Conservation (phyloP, 2,113 vertebrate genomes). For the Brachirus orientalis region DNA sequence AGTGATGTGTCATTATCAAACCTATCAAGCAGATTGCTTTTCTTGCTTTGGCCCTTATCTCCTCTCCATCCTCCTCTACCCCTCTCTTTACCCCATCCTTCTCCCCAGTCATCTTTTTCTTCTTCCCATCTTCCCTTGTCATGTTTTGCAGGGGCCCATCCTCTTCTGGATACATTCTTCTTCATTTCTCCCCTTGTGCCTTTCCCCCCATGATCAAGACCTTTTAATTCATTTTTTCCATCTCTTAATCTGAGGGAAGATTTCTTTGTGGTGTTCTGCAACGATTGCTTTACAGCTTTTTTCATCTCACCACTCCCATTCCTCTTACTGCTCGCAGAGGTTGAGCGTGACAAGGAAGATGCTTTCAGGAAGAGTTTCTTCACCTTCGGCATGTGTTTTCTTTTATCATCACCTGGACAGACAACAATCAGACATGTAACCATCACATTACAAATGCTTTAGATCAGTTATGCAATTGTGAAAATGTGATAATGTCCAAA, state of each 20-base stretch:
- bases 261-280: fast-evolving
- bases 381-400: not conserved
- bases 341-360: not conserved
- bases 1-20: not conserved
- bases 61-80: not conserved
- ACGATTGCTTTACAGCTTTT: not conserved
- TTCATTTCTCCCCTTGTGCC: not conserved
- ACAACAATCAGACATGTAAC: not conserved
- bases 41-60: constrained; percentile 32
- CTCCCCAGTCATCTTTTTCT: not conserved
- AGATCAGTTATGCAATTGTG: not conserved
- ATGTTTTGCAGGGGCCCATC: not conserved
- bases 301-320: not conserved
- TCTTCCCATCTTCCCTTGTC: not conserved
- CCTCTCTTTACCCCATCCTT: not conserved
- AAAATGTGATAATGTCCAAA: too few relatives aligned
- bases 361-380: not conserved
- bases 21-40: not conserved
- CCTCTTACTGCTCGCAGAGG: not conserved
- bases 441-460: not conserved
- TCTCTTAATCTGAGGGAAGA: not conserved
- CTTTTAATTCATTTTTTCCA: not conserved
- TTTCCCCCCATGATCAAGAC: not conserved
- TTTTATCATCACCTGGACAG: not conserved
- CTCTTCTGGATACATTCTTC: not conserved